These are phyloP conservation scores for Labia minor DNA, from an alignment of 2,888 invertebrate species.

Conservation along the genomic window DNA sequence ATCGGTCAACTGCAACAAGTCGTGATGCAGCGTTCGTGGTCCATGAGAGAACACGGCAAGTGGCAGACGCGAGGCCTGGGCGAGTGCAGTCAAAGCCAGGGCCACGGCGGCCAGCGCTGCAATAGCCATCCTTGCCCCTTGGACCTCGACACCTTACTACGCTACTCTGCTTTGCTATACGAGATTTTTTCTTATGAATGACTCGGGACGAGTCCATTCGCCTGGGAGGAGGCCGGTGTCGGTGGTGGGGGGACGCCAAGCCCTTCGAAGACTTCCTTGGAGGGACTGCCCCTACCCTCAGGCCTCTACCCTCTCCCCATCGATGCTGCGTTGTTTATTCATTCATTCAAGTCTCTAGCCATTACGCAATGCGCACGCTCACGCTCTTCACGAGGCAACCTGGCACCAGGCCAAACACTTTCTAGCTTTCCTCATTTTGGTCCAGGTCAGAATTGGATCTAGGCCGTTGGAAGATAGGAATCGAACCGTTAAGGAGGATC, in stretches of 20 bases:
- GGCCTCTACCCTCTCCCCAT: neutral
- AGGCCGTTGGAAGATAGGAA: neutral
- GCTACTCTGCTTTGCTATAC: slow-evolving; percentile 26
- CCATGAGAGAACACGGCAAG: slow-evolving; percentile 28
- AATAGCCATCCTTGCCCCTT: slow-evolving; percentile 21
- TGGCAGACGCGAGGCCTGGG: slow-evolving; percentile 25
- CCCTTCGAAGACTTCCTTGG: neutral
- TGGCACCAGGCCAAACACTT: neutral
- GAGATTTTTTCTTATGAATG: slow-evolving; percentile 26
- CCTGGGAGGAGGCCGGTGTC: slow-evolving; percentile 1
- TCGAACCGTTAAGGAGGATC: neutral
- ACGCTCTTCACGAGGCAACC: neutral
- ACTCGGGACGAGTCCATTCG: slow-evolving; percentile 26
- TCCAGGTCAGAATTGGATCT: slow-evolving; percentile 2
- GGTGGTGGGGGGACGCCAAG: slow-evolving; percentile 13
- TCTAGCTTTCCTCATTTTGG: slow-evolving; percentile 7
- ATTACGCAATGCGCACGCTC: neutral
- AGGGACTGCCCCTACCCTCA: neutral
- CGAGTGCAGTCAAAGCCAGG: slow-evolving; percentile 17
- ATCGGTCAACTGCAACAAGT: slow-evolving; percentile 29
- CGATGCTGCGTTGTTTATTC: neutral
- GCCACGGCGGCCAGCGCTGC: slow-evolving; percentile 20
- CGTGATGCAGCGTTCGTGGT: slow-evolving; percentile 18
- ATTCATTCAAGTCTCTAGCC: neutral
- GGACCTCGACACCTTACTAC: neutral